Percentiles rank a stretch among this genome's conserved stretches.
Conservation (phyloP, 2,797 vertebrate genomes). For the Psittacula echo region DNA sequence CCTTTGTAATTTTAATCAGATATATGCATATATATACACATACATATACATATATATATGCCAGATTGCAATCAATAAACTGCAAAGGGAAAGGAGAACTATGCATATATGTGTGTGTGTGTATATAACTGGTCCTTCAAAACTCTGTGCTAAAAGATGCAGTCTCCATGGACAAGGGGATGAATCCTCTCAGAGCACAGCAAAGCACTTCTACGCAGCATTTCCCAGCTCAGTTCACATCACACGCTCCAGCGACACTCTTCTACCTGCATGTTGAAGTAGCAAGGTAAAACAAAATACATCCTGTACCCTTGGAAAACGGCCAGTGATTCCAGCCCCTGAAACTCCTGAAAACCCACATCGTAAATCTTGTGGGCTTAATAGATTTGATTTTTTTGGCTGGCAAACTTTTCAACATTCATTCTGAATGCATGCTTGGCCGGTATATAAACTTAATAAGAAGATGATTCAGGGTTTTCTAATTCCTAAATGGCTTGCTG, state of each 20-base stretch:
- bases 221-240: slow-evolving; percentile 24
- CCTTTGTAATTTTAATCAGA: background rate
- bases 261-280: slow-evolving; percentile 22
- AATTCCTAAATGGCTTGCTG: background rate
- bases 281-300: slow-evolving; percentile 17
- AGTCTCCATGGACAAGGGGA: background rate
- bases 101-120: background rate
- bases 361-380: background rate
- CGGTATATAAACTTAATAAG: background rate
- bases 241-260: background rate
- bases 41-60: background rate
- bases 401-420: background rate
- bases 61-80: background rate
- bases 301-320: slow-evolving; percentile 5
- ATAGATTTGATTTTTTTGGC: background rate
- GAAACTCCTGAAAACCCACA: background rate
- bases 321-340: slow-evolving; percentile 3
- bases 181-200: fast-evolving
- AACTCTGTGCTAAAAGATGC: background rate
- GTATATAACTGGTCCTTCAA: background rate
- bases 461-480: background rate
- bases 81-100: background rate
- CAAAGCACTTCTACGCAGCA: background rate
- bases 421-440: background rate
- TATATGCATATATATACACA: background rate